phyloP scores from a whole-genome alignment of 2,888 invertebrate species.

The Sinohyriopsis cumingii region DNA sequence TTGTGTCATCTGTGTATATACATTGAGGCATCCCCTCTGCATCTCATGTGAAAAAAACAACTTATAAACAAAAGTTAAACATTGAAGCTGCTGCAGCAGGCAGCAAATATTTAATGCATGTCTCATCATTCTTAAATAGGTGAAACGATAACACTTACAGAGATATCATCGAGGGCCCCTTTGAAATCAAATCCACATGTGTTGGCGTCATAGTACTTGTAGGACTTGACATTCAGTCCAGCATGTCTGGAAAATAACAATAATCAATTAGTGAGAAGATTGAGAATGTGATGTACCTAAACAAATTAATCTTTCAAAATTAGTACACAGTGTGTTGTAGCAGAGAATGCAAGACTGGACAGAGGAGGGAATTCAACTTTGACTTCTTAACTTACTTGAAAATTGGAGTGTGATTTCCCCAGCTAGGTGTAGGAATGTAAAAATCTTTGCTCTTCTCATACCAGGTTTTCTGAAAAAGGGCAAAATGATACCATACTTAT shows the following conservation, averaged over 20 bases:
- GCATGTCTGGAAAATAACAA: constrained; percentile 75
- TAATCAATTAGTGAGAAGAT: background rate
- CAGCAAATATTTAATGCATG: no score
- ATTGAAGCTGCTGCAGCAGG: no score
- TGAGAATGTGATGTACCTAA: background rate
- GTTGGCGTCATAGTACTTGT: constrained; percentile 94
- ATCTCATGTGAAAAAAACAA: no score
- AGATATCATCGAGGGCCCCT: constrained; percentile 90
- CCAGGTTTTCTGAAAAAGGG: constrained; percentile 60
- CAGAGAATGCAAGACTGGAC: background rate
- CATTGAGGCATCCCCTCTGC: no score
- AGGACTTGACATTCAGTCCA: constrained; percentile 88
- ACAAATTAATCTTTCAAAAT: background rate
- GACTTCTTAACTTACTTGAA: constrained; percentile 78
- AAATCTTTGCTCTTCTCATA: constrained; percentile 81
- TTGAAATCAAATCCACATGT: constrained; percentile 94
- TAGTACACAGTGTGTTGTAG: background rate
- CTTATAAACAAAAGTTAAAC: no score
- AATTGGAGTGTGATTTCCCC: constrained; percentile 98
- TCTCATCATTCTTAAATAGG: no score
- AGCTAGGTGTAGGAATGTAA: constrained; percentile 93
- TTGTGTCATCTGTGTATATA: no score
- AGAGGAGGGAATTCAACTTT: no score
- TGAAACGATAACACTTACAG: constrained; percentile 54
- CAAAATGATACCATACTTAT: background rate